These are phyloP conservation scores for Tenthredo amoena DNA, from an alignment of 2,888 invertebrate genomes.

Conservation along the genomic window DNA sequence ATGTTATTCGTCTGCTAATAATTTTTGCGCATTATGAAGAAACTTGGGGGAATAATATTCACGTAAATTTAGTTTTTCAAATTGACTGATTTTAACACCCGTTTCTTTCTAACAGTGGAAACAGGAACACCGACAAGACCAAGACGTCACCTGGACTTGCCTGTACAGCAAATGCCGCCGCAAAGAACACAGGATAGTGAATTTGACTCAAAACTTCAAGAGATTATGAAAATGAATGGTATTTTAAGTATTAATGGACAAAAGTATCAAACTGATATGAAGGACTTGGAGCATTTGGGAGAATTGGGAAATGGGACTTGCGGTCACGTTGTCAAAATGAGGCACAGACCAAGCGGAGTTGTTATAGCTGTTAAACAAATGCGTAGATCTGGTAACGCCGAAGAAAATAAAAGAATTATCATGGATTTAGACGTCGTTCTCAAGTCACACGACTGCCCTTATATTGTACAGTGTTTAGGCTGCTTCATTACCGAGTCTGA, in stretches of 20 bases:
- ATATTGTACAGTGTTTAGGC: slow-evolving; percentile 98
- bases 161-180: slow-evolving; percentile 82
- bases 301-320: slow-evolving; percentile 97
- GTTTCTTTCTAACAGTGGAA: slow-evolving; percentile 74
- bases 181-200: slow-evolving; percentile 83
- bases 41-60: background rate
- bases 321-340: slow-evolving; percentile 98
- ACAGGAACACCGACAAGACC: slow-evolving; percentile 80
- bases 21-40: background rate
- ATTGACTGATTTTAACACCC: slow-evolving; percentile 56
- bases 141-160: slow-evolving; percentile 81
- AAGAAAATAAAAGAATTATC: slow-evolving; percentile 98
- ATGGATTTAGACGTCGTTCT: slow-evolving; percentile 99
- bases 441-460: slow-evolving; percentile 98
- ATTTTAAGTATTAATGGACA: slow-evolving; percentile 90
- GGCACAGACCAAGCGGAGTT: slow-evolving; percentile 90
- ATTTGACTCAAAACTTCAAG: slow-evolving; percentile 90
- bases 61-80: slow-evolving; percentile 48
- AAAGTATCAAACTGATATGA: slow-evolving; percentile 89
- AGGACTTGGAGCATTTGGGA: slow-evolving; percentile 91
- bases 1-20: slow-evolving; percentile 1
- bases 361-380: slow-evolving; percentile 99
- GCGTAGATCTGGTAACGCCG: slow-evolving; percentile 97
- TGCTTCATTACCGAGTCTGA: slow-evolving; percentile 98
- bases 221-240: slow-evolving; percentile 96